Conservation (phyloP, 2,113 vertebrate genomes). For the Tachysurus fulvidraco region DNA sequence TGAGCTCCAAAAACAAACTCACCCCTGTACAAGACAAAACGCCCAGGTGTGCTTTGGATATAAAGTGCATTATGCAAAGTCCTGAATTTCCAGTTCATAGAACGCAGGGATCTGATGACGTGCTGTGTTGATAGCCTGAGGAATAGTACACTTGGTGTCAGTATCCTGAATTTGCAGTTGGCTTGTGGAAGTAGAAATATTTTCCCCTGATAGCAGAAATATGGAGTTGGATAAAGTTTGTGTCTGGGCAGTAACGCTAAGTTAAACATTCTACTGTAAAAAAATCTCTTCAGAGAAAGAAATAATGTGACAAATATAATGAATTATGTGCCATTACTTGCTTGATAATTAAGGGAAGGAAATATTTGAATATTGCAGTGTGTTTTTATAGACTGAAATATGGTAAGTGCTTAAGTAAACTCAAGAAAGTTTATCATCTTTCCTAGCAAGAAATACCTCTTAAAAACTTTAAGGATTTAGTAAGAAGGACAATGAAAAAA, state of each 20-base stretch:
- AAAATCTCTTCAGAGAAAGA: not conserved
- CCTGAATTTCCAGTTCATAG: slow-evolving; percentile 24
- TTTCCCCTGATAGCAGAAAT: slow-evolving; percentile 27
- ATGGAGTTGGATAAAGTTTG: slow-evolving; percentile 7
- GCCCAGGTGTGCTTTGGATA: slow-evolving; percentile 49
- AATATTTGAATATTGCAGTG: not conserved
- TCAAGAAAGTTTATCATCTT: not conserved
- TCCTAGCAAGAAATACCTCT: slow-evolving; percentile 6
- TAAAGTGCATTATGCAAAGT: slow-evolving; percentile 23
- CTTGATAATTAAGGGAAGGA: not conserved
- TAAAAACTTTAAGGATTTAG: not conserved
- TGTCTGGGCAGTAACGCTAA: not conserved
- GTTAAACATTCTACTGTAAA: not conserved
- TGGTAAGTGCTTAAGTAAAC: slow-evolving; percentile 15
- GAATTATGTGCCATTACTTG: not conserved
- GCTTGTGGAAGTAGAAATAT: slow-evolving; percentile 31
- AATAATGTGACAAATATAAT: not conserved
- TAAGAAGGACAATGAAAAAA: not conserved
- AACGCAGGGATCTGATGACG: slow-evolving; percentile 15
- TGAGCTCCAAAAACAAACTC: slow-evolving; percentile 38
- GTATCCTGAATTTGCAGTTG: slow-evolving; percentile 16
- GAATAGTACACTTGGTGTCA: not conserved
- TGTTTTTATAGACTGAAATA: slow-evolving; percentile 27
- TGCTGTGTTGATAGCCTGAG: slow-evolving; percentile 23
- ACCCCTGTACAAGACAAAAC: slow-evolving; percentile 30